Percentiles rank a stretch among this genome's conserved stretches.
Evolutionary conservation across 1,140 invertebrate species (phyloP).

Genomic region (Euborellia annulipes): DNA sequence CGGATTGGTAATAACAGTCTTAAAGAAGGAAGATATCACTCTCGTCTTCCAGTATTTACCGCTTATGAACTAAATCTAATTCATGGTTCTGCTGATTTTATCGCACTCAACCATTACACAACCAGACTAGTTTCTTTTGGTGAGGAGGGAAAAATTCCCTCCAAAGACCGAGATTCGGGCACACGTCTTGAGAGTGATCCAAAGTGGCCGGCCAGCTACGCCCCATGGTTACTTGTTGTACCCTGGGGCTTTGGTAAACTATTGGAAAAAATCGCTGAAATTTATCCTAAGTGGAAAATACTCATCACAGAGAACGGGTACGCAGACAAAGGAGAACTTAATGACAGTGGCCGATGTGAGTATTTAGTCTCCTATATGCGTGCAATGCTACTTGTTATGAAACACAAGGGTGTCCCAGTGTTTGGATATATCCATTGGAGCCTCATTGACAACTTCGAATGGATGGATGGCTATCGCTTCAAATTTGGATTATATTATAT

Average conservation of each 20-base stretch:
- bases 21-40: constrained; percentile 30
- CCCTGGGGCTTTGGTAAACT: constrained; percentile 25
- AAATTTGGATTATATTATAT: constrained; percentile 60
- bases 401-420: not conserved
- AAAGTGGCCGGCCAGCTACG: constrained; percentile 4
- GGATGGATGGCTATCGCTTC: constrained; percentile 27
- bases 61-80: constrained; percentile 8
- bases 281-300: constrained; percentile 21
- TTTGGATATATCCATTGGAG: constrained; percentile 10
- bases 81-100: constrained; percentile 27
- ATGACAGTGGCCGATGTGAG: not conserved
- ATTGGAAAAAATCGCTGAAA: constrained; percentile 26
- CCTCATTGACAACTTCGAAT: constrained; percentile 19
- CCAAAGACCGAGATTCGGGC: not conserved
- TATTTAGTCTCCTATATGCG: not conserved
- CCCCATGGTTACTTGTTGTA: constrained; percentile 7
- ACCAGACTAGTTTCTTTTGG: constrained; percentile 8
- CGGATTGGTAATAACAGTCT: constrained; percentile 34
- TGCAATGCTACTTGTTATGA: not conserved
- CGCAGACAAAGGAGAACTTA: not conserved
- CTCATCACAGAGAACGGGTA: constrained; percentile 2
- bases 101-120: constrained; percentile 29
- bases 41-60: constrained; percentile 33
- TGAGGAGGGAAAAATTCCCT: not conserved
- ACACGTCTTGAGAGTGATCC: not conserved